phyloP scores from a whole-genome alignment of 2,797 vertebrate species.

The Pseudomugil gertrudae region DNA sequence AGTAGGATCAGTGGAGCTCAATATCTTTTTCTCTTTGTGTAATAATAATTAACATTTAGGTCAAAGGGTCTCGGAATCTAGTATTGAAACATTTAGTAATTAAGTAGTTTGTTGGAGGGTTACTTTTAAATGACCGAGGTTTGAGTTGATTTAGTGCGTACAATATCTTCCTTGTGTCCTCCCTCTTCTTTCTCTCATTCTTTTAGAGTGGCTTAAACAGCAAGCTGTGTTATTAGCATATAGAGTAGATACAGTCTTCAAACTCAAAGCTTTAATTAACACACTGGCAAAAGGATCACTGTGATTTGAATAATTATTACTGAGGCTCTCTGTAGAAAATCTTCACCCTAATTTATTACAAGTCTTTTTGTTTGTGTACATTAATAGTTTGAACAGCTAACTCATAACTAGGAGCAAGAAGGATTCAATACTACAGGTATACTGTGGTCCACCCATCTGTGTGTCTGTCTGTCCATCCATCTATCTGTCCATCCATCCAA shows the following conservation, averaged over 20 bases:
- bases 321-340: slow-evolving; percentile 55
- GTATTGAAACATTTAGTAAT: slow-evolving; percentile 58
- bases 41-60: slow-evolving; percentile 51
- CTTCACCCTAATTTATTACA: slow-evolving; percentile 48
- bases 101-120: slow-evolving; percentile 53
- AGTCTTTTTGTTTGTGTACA: slow-evolving; percentile 37
- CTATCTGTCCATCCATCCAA: not conserved
- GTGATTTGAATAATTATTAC: slow-evolving; percentile 76
- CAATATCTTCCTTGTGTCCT: slow-evolving; percentile 51
- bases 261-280: slow-evolving; percentile 77
- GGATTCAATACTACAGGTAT: not conserved
- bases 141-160: slow-evolving; percentile 51
- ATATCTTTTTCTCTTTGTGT: slow-evolving; percentile 19
- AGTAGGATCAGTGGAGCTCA: slow-evolving; percentile 18
- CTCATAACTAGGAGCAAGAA: not conserved
- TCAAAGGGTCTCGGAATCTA: slow-evolving; percentile 37
- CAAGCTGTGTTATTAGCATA: slow-evolving; percentile 73
- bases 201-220: slow-evolving; percentile 72
- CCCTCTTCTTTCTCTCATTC: slow-evolving; percentile 50
- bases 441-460: too few relatives aligned
- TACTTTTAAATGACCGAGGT: slow-evolving; percentile 52
- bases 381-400: slow-evolving; percentile 9
- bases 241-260: slow-evolving; percentile 72
- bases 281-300: slow-evolving; percentile 71
- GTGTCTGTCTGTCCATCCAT: too few relatives aligned